Conservation (phyloP, 2,797 vertebrate species). For the Vespertilio murinus region DNA sequence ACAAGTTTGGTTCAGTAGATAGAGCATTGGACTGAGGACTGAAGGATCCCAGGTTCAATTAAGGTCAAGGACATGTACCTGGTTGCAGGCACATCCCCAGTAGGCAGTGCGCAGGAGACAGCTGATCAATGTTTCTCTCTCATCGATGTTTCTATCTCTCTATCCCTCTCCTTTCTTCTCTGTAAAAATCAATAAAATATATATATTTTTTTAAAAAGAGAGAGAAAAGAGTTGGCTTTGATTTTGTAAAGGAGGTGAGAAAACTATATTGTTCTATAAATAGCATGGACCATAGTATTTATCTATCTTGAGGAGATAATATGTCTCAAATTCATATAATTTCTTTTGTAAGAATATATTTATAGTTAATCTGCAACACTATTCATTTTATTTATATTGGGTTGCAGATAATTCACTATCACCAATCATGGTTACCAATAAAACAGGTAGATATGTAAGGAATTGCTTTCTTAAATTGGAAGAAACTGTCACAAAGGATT, state of each 20-base stretch:
- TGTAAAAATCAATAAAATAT: too few species aligned
- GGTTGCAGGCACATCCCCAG: too few species aligned
- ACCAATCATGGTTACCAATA: slow-evolving; percentile 72
- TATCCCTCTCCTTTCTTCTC: too few species aligned
- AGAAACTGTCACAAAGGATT: slow-evolving; percentile 66
- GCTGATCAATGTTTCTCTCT: too few species aligned
- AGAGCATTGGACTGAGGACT: too few species aligned
- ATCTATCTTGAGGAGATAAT: slow-evolving; percentile 4
- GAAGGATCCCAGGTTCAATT: too few species aligned
- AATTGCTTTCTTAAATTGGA: slow-evolving; percentile 64
- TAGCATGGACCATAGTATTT: background rate
- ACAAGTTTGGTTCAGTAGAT: too few species aligned
- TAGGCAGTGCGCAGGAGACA: too few species aligned
- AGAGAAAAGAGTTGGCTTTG: background rate
- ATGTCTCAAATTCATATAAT: background rate
- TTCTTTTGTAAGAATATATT: slow-evolving; percentile 48
- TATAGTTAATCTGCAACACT: slow-evolving; percentile 57
- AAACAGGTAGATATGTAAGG: slow-evolving; percentile 70
- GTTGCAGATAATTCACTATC: slow-evolving; percentile 52
- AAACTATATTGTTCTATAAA: background rate
- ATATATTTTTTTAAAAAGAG: too few species aligned
- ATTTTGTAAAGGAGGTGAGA: background rate
- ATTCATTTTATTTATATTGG: slow-evolving; percentile 54
- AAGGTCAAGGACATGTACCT: too few species aligned
- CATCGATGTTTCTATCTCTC: too few species aligned